A percentile compares a stretch with the other conserved stretches of the same genome.
Conservation (phyloP, 2,888 invertebrate species). For the Periphyllus acericola region DNA sequence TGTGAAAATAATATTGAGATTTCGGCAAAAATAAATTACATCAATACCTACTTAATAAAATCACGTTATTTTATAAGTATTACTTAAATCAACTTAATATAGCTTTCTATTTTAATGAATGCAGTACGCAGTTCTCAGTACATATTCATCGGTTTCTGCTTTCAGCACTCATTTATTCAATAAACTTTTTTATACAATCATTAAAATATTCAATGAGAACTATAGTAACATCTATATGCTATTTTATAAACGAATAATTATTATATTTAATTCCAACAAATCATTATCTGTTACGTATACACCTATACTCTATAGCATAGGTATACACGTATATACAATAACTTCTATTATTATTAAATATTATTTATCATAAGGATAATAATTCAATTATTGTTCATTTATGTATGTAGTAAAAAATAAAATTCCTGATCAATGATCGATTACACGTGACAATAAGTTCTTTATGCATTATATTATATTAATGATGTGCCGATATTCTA, state of each 20-base stretch:
- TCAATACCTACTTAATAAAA: background rate
- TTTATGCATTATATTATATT: constrained; percentile 34
- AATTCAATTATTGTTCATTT: constrained; percentile 17
- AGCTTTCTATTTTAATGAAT: background rate
- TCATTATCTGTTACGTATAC: background rate
- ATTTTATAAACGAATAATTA: too few species aligned
- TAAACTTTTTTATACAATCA: background rate
- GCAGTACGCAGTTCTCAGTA: background rate
- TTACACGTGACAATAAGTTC: constrained; percentile 12
- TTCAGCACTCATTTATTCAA: background rate
- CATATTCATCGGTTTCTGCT: background rate
- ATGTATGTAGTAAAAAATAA: background rate
- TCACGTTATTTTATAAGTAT: background rate
- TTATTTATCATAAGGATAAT: constrained; percentile 17
- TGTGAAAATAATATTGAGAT: constrained; percentile 6
- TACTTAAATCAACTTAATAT: background rate
- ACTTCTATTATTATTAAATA: background rate
- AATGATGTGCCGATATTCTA: constrained; percentile 29
- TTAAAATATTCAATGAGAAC: too few species aligned
- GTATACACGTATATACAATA: too few species aligned
- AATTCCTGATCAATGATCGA: constrained; percentile 24
- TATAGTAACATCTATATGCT: too few species aligned
- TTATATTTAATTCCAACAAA: too few species aligned
- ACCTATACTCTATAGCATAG: too few species aligned
- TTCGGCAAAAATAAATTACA: background rate